Conservation (phyloP, 2,797 vertebrate species). For the Taenioides sp. region DNA sequence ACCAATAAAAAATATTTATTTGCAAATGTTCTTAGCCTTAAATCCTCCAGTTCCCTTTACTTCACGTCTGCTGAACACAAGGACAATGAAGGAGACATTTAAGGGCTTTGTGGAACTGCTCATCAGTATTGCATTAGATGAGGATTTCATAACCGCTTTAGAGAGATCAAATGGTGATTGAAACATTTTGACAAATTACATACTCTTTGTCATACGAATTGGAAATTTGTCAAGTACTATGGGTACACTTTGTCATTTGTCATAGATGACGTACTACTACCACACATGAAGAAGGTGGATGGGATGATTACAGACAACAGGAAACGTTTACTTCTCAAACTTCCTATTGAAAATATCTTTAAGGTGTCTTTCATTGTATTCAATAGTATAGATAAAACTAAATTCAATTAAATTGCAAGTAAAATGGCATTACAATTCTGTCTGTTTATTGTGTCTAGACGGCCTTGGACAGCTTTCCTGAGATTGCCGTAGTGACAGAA, state of each 20-base stretch:
- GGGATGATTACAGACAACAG: slow-evolving; percentile 93
- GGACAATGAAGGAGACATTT: slow-evolving; percentile 98
- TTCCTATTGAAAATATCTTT: slow-evolving; percentile 88
- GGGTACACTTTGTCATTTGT: slow-evolving; percentile 20
- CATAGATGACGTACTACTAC: slow-evolving; percentile 93
- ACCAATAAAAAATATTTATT: neutral
- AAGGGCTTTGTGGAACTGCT: slow-evolving; percentile 96
- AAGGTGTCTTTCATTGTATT: slow-evolving; percentile 79
- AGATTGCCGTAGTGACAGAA: slow-evolving; percentile 90
- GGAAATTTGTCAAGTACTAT: neutral
- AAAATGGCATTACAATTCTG: neutral
- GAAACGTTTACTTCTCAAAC: slow-evolving; percentile 89
- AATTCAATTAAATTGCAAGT: neutral
- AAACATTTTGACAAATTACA: neutral
- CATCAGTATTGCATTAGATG: slow-evolving; percentile 88
- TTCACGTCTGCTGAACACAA: slow-evolving; percentile 90
- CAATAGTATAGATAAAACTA: neutral
- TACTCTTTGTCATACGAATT: neutral
- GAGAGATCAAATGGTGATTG: slow-evolving; percentile 90
- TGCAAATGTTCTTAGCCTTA: slow-evolving; percentile 72
- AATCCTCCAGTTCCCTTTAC: slow-evolving; percentile 84
- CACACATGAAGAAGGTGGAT: slow-evolving; percentile 95
- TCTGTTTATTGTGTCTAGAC: slow-evolving; percentile 72
- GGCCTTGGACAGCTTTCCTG: slow-evolving; percentile 94
- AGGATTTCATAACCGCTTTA: slow-evolving; percentile 88